A percentile compares a stretch with the other conserved stretches of the same genome.
Conservation (phyloP, 1,140 invertebrate genomes). For the Hypothenemus hampei region DNA sequence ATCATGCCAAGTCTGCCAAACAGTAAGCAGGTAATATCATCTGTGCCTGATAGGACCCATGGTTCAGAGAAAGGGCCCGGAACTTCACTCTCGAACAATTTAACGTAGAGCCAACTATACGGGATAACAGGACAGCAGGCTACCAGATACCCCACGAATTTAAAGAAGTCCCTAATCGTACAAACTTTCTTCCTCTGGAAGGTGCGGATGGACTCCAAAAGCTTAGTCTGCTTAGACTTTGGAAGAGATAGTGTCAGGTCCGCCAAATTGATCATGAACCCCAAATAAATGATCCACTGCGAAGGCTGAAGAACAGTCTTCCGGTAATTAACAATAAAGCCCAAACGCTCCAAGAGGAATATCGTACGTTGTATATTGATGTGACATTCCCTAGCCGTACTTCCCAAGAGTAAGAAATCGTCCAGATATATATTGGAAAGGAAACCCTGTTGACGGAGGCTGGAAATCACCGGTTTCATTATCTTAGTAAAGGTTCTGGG, state of each 20-base stretch:
- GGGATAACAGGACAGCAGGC: background rate
- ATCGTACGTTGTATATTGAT: background rate
- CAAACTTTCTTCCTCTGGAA: no score
- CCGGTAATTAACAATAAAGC: background rate
- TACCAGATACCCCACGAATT: no score
- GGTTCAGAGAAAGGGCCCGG: constrained; percentile 1
- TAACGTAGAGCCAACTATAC: constrained; percentile 29
- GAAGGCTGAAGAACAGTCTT: background rate
- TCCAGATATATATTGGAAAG: background rate
- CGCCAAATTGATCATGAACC: background rate
- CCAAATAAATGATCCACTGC: background rate
- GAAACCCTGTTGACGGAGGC: constrained; percentile 1
- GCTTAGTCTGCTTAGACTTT: no score
- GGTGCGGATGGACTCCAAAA: no score
- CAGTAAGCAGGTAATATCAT: background rate
- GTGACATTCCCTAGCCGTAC: background rate
- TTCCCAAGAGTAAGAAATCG: background rate
- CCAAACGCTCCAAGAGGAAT: background rate
- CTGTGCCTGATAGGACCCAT: background rate
- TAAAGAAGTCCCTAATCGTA: no score
- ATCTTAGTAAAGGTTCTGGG: no score
- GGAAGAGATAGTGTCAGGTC: no score
- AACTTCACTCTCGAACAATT: constrained; percentile 27
- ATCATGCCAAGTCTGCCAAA: constrained; percentile 3
- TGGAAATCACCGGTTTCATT: constrained; percentile 5